These are phyloP conservation scores for Drosophila affinis DNA, from an alignment of 2,888 invertebrate genomes.

Conservation along the genomic window DNA sequence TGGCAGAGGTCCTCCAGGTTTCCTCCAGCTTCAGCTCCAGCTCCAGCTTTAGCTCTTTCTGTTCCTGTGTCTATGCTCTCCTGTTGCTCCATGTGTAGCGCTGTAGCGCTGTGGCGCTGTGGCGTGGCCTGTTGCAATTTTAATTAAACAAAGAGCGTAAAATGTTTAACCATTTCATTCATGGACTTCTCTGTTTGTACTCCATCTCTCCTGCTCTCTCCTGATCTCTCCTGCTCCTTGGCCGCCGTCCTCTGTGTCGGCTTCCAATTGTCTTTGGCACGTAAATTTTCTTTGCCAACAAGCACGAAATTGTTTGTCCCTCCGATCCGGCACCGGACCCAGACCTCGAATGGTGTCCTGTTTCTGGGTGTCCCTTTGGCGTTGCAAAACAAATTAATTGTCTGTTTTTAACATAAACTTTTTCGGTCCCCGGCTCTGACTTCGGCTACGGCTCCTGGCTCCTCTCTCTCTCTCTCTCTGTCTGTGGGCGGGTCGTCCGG, in stretches of 20 bases:
- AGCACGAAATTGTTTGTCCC: slow-evolving; percentile 73
- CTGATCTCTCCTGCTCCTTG: not conserved
- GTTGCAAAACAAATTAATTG: slow-evolving; percentile 75
- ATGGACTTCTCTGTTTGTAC: slow-evolving; percentile 44
- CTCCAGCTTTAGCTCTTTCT: slow-evolving; percentile 6
- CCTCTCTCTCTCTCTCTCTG: not conserved
- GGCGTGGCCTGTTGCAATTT: slow-evolving; percentile 66
- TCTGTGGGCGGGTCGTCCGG: not conserved
- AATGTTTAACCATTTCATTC: slow-evolving; percentile 70
- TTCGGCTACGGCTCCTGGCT: not conserved
- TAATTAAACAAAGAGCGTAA: slow-evolving; percentile 78
- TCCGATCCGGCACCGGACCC: not conserved
- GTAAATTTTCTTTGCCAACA: slow-evolving; percentile 77
- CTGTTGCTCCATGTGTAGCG: slow-evolving; percentile 15
- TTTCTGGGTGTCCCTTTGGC: slow-evolving; percentile 39
- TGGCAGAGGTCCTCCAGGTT: slow-evolving; percentile 12
- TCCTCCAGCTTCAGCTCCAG: not conserved
- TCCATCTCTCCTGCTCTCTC: slow-evolving; percentile 21
- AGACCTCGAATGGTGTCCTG: slow-evolving; percentile 14
- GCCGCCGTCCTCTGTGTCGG: not conserved
- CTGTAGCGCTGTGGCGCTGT: too few species aligned
- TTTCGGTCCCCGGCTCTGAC: slow-evolving; percentile 45
- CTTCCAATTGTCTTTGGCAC: slow-evolving; percentile 71
- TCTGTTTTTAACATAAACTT: slow-evolving; percentile 70
- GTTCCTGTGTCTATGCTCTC: slow-evolving; percentile 22